Conservation (phyloP, 1,140 invertebrate genomes). For the Neomicropteryx cornuta region DNA sequence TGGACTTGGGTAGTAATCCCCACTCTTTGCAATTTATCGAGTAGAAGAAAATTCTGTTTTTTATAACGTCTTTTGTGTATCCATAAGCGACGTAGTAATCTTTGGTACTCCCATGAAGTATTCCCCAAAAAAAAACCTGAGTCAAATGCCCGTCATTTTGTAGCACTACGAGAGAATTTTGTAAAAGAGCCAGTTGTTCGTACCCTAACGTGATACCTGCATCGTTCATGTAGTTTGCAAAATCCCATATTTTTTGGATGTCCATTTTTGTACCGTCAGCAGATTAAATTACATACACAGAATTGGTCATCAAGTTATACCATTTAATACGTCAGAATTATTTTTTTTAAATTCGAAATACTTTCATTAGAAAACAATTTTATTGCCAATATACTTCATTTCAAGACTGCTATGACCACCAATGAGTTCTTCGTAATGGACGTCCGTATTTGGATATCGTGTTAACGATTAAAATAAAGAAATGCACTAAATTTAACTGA, state of each 20-base stretch:
- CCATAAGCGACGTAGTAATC: constrained; percentile 70
- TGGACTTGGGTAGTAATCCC: constrained; percentile 51
- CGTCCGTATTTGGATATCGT: too few relatives aligned
- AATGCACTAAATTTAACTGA: too few relatives aligned
- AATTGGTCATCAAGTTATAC: too few relatives aligned
- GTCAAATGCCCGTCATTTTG: constrained; percentile 66
- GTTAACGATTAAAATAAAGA: too few relatives aligned
- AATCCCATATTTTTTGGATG: constrained; percentile 32
- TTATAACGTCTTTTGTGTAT: constrained; percentile 51
- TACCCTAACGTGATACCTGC: constrained; percentile 49
- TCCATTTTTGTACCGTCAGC: too few relatives aligned
- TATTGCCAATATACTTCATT: too few relatives aligned
- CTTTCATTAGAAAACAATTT: too few relatives aligned
- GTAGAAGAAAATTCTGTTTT: constrained; percentile 57
- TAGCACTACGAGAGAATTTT: constrained; percentile 57
- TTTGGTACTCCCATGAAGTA: constrained; percentile 49
- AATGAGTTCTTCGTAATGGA: too few relatives aligned
- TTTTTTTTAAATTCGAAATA: too few relatives aligned
- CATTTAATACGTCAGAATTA: too few relatives aligned
- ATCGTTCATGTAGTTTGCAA: constrained; percentile 29
- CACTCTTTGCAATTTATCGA: constrained; percentile 56
- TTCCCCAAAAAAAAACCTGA: constrained; percentile 63
- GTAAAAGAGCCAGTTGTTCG: constrained; percentile 52
- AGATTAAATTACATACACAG: too few relatives aligned
- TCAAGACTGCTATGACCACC: too few relatives aligned